Evolutionary conservation across 2,113 vertebrate genomes (phyloP).

Genomic region (Nipponia nippon): DNA sequence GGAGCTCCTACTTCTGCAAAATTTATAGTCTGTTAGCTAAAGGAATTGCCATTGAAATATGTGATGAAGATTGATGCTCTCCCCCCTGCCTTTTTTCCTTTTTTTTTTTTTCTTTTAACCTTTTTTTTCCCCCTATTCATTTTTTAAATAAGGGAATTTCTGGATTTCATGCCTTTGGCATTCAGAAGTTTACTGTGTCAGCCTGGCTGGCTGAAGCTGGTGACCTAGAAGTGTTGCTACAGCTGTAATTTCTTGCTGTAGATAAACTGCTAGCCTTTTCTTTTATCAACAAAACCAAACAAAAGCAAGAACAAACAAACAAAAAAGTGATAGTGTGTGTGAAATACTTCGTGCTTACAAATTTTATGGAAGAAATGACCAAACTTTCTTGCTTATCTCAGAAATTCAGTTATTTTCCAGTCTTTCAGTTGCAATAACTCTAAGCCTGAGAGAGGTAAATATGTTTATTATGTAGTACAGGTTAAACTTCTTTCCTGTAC

Average conservation of each 20-base stretch:
- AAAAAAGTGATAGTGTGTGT: background rate
- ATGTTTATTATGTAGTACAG: constrained; percentile 10
- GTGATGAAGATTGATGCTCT: accelerated
- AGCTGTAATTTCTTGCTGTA: background rate
- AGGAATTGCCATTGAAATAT: background rate
- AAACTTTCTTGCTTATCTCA: background rate
- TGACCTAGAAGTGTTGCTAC: background rate
- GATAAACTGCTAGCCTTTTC: background rate
- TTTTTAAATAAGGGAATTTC: background rate
- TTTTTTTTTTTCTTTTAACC: accelerated
- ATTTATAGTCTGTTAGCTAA: background rate
- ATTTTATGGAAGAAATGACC: background rate
- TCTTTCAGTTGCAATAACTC: background rate
- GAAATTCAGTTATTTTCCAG: background rate
- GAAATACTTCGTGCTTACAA: background rate
- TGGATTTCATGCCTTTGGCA: background rate
- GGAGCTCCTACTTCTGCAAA: background rate
- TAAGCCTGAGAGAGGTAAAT: constrained; percentile 27
- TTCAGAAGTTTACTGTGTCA: background rate
- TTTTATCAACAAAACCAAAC: background rate
- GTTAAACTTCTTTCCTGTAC: constrained; percentile 27
- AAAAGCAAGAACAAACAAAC: background rate
- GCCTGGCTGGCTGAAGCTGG: background rate
- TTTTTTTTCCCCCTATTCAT: background rate
- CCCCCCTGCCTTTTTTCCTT: accelerated